phyloP scores from a whole-genome alignment of 2,113 vertebrate genomes.

The Gymnogyps californianus region DNA sequence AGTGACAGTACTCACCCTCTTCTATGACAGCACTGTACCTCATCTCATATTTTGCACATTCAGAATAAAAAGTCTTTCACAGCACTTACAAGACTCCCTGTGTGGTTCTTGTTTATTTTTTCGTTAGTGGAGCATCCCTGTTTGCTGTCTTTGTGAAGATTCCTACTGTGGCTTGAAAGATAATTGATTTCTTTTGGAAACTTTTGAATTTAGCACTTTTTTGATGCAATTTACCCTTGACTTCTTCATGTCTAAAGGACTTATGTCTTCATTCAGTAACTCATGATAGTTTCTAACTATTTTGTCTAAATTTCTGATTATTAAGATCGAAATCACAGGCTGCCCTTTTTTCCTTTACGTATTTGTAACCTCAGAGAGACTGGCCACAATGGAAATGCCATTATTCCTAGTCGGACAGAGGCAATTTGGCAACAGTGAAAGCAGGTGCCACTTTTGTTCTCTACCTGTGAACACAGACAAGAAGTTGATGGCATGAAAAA shows the following conservation, averaged over 20 bases:
- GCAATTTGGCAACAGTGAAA: neutral
- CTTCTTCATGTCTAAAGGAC: neutral
- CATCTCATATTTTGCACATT: neutral
- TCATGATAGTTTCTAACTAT: neutral
- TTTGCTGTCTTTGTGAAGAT: neutral
- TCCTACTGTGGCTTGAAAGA: neutral
- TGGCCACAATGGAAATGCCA: neutral
- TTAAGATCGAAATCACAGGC: neutral
- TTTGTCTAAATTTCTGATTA: neutral
- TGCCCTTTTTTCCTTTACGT: neutral
- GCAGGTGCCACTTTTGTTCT: neutral
- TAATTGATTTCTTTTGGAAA: neutral
- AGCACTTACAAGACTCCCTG: neutral
- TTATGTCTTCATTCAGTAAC: neutral
- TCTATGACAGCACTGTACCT: neutral
- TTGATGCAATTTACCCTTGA: neutral
- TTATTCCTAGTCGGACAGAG: neutral
- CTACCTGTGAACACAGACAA: neutral
- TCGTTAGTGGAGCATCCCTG: neutral
- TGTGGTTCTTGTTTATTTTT: neutral
- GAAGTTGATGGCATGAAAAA: neutral
- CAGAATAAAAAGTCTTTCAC: neutral
- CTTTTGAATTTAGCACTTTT: neutral
- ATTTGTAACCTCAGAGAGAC: neutral
- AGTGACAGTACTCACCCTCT: neutral